phyloP scores from a whole-genome alignment of 37 sponge, comb jelly and placozoan genomes.

The Aplysina aerophoba region DNA sequence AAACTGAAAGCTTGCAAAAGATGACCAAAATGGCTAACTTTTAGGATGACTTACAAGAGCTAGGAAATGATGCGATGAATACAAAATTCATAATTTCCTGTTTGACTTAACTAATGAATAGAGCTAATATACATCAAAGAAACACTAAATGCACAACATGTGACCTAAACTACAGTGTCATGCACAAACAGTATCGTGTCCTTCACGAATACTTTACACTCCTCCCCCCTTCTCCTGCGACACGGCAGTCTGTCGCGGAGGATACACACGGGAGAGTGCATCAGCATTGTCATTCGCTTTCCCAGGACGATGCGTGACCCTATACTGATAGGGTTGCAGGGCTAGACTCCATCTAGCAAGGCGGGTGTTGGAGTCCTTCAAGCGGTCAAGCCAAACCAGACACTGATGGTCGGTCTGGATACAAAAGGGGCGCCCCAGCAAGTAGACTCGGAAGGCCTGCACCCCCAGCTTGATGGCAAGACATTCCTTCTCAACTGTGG shows the following conservation, averaged over 20 bases:
- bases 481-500: slow-evolving; percentile 50
- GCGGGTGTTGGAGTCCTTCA: slow-evolving; percentile 45
- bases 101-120: no score
- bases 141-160: no score
- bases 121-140: no score
- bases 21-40: no score
- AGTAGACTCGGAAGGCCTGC: slow-evolving; percentile 32
- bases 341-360: slow-evolving; percentile 47
- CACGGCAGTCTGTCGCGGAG: not conserved
- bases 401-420: slow-evolving; percentile 60
- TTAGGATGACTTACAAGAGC: no score
- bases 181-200: no score
- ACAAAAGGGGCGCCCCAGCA: slow-evolving; percentile 39
- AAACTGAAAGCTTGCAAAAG: no score
- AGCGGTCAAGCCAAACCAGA: slow-evolving; percentile 26
- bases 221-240: slow-evolving; percentile 55
- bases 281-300: slow-evolving; percentile 36
- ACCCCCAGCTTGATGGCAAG: slow-evolving; percentile 23
- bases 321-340: slow-evolving; percentile 48
- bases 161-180: no score
- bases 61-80: no score
- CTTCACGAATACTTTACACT: slow-evolving; percentile 10
- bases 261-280: slow-evolving; percentile 21
- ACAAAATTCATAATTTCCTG: no score
- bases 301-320: slow-evolving; percentile 16